These are phyloP conservation scores for Asobara japonica DNA, from an alignment of 1,140 invertebrate species.

Conservation along the genomic window DNA sequence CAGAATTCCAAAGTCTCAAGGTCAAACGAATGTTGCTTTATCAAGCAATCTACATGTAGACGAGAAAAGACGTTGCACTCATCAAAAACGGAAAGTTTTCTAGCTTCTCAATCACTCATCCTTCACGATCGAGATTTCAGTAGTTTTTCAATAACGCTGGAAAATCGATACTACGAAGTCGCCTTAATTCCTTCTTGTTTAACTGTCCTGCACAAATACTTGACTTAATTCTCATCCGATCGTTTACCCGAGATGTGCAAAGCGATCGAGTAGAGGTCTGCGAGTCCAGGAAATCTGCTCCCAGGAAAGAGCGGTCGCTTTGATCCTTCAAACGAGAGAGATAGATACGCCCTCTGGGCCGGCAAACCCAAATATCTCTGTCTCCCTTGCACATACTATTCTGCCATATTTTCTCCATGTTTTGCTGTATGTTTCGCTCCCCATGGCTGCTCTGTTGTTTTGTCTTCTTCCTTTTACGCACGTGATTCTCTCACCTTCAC, in stretches of 20 bases:
- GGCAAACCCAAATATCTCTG: neutral
- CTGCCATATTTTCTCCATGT: neutral
- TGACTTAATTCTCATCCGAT: neutral
- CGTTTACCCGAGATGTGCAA: conserved; percentile 18
- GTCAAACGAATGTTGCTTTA: too few relatives aligned
- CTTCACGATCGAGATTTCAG: too few relatives aligned
- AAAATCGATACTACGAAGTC: too few relatives aligned
- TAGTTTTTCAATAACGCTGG: too few relatives aligned
- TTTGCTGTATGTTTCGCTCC: neutral
- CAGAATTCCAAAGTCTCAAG: too few relatives aligned
- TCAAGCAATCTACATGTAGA: too few relatives aligned
- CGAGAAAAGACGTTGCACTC: too few relatives aligned
- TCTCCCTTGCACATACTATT: neutral
- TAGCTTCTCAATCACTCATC: too few relatives aligned
- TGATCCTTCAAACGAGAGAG: conserved; percentile 21
- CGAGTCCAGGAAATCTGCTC: conserved; percentile 24
- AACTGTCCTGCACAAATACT: neutral
- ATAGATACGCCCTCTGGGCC: neutral
- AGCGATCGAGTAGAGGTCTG: conserved; percentile 1
- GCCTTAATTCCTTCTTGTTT: neutral
- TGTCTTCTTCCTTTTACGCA: neutral
- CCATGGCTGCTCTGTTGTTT: neutral
- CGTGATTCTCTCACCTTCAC: conserved; percentile 11
- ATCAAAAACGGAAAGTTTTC: too few relatives aligned
- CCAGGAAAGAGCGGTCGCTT: conserved; percentile 26